Percentiles rank a stretch among this genome's conserved stretches.
Conservation (phyloP, 2,797 vertebrate species). For the Synaphobranchus kaupii region DNA sequence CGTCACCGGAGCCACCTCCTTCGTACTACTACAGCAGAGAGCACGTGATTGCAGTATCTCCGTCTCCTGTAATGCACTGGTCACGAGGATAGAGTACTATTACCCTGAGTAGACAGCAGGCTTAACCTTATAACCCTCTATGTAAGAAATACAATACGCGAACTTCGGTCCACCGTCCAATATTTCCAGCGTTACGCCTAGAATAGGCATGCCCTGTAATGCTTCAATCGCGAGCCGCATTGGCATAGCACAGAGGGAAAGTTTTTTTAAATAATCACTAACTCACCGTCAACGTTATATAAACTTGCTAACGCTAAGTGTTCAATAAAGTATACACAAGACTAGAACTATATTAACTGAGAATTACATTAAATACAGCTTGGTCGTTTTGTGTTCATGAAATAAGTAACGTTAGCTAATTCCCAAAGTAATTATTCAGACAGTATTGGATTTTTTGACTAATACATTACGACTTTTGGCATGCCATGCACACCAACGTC, state of each 20-base stretch:
- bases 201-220: background rate
- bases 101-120: conserved; percentile 63
- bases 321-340: background rate
- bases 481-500: background rate
- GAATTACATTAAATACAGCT: background rate
- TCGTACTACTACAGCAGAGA: conserved; percentile 70
- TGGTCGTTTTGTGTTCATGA: background rate
- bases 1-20: conserved; percentile 63
- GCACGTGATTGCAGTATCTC: conserved; percentile 85
- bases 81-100: conserved; percentile 81
- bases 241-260: background rate
- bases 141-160: conserved; percentile 4
- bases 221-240: background rate
- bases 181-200: background rate
- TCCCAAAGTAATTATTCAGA: background rate
- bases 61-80: conserved; percentile 71
- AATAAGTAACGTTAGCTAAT: background rate
- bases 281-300: background rate
- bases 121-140: conserved; percentile 30
- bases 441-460: background rate
- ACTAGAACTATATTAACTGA: background rate
- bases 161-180: background rate
- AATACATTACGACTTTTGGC: background rate
- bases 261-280: background rate
- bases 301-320: background rate